Base-by-base conservation (phyloP, 2,888 invertebrate genomes). In the Lottia scabra region DNA sequence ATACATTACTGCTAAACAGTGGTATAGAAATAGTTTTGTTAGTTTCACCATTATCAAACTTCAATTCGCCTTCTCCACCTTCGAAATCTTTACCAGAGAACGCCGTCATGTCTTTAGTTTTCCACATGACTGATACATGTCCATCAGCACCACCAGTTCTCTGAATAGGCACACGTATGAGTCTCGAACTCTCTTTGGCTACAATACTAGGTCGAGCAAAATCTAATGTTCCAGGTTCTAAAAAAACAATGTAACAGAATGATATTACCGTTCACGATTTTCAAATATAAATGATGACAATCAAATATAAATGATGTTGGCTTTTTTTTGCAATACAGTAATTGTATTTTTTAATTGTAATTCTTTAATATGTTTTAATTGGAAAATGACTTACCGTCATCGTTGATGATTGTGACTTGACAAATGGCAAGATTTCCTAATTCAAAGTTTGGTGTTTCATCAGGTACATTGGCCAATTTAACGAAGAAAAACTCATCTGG, bases 401-500 rank as follows among this genome's bases (percentile, higher is more conserved):
- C 92, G 80, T 92, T 92, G 62, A 92, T 89, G 74, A 92, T 92
- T 56, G 92, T 91, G 71, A 92, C 89, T 85, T 92, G 92, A 90
- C 91, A 91, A 78, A 92, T 91, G 65, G 91, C 88, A 44, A 90
- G 88, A 63, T 90, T 86, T 38, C 92, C 92, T 2, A 92, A 84
- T 46, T 89, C 87, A 4, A 90, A 89, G 43, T 84, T 83, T 62
- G 83, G 84, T 63, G 78, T 70, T 64, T 82, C 77, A 2, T 79
- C 79, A 12, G 77, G 73, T 8, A 74, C 71, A 0, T 75, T 10
- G 15, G 78, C 73, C 63, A 93, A 79, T 78, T 92, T 91, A 23
- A 92, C 90, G 84, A 92, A 92, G 87, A 93, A 93, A 73, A 92
- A 91, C 86, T 92, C 92, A 83, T 92, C 92, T 0, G 92, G 92